Base-by-base conservation (phyloP, 2,797 vertebrate species). In the Lepus townsendii region DNA sequence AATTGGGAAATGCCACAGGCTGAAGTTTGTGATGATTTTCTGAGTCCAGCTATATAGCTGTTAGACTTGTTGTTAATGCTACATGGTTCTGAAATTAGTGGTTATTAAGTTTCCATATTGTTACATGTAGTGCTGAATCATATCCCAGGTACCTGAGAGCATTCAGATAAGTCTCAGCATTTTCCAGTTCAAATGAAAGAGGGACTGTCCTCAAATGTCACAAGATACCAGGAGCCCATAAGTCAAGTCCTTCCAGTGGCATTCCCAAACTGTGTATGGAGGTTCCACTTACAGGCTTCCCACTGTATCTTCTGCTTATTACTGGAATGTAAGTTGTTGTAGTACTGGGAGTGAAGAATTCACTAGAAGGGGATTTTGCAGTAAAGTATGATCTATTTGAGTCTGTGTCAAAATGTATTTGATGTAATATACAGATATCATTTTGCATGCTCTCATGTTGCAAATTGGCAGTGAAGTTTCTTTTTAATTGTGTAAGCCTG, bases 301-400 rank as follows among this genome's bases (percentile, higher is more conserved):
- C 27, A 32, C 92, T 38, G 20, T 57, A 22, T 94, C 30, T 86
- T 93, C 71, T 94, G 54, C 24, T 90, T 91, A 30, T 69, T 94
- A 91, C 35, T 82, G 57, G 84, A 68, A 80, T 63, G 17, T 75
- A 47, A 50, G 52, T 63, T 90, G 26, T 10, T 91, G 0, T 83
- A 30, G 35, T 76, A 11, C 69, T 75, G 57, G 17, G 60, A 57
- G 60, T 83, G 47, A 83, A 24, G 57, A 91, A 78, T 87, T 76
- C 83, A 76, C 50, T 83, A 72, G 78, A 83, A 95, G 60, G 35
- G 26, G 71, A 93, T 72, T 79, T 8, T 60, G 17, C 47, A 73
- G 17, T 71, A 90, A 93, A n/a, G 27, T 89, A 52, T 30, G 75
- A 73, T 26, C 69, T 88, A 84, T 72, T 75, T 80, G 93, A 85